Base-by-base conservation (phyloP, 2,797 vertebrate species). In the Brotula barbata region DNA sequence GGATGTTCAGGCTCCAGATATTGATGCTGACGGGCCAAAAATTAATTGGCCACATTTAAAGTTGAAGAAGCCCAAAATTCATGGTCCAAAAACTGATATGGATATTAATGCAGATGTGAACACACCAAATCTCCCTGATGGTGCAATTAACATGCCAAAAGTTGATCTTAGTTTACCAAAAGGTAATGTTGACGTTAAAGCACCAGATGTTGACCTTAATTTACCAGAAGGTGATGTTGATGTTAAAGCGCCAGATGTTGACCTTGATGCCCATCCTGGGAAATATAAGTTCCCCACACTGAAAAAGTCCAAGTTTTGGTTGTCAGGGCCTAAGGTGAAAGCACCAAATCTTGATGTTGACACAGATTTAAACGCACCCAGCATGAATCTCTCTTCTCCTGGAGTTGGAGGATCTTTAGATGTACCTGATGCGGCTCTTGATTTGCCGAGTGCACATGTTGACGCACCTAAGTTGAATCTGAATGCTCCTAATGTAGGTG, bases 31-130 rank as follows among this genome's bases (percentile, higher is more conserved):
- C 53, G 20, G 28, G 8, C 78, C 68, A 14, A 89, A 85, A 78
- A 48, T 83, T 8, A 85, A 85, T 20, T 75, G 83, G 79, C 87
- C 86, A 41, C 71, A 83, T 61, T 17, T 68, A 12, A 91, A 91
- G 45, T 87, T 54, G 81, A 87, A 78, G 66, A 80, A 68, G 16
- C 60, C 73, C 2, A 86, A 77, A 23, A 51, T 68, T 13, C 46
- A 83, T 23, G 74, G 66, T 10, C 80, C 82, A 44, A 86, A 80
- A 21, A 11, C 63, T 37, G 70, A 87, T 42, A 20, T 80, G 2
- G 63, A 75, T 22, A 13, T 75, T 7, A 73, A 83, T 69, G 49
- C 64, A 63, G 61, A 73, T 13, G 4, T 88, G n/a, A 71, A 80
- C 14, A 21, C 75, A 48, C 58, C 82, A 49, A 53, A 81, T 21